Conservation (phyloP, 2,797 vertebrate genomes). For the Pelodytes ibericus region DNA sequence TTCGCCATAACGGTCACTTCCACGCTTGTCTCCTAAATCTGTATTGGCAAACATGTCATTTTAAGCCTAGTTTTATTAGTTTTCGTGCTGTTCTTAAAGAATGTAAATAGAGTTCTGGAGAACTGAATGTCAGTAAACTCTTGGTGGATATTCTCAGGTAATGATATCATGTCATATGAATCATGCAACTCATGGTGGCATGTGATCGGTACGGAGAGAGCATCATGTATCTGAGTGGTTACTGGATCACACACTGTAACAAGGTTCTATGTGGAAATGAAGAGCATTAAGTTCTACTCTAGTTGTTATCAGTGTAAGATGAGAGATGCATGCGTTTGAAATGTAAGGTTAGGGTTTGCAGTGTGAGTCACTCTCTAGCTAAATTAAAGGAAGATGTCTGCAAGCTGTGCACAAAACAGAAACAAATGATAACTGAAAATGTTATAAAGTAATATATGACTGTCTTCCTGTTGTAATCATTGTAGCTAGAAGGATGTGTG, state of each 20-base stretch:
- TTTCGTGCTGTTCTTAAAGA: constrained; percentile 4
- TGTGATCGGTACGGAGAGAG: background rate
- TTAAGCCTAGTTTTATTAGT: background rate
- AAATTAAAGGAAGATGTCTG: background rate
- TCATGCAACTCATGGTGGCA: background rate
- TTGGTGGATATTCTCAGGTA: background rate
- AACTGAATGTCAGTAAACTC: background rate
- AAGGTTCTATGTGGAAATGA: background rate
- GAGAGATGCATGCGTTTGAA: background rate
- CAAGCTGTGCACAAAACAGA: background rate
- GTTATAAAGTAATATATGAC: background rate
- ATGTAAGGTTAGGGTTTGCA: background rate
- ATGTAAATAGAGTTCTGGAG: constrained; percentile 26
- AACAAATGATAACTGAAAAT: background rate
- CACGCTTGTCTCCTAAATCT: background rate
- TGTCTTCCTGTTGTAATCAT: constrained; percentile 17
- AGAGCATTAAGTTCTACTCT: background rate
- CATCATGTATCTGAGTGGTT: background rate
- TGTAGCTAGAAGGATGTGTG: background rate
- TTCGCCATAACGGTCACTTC: background rate
- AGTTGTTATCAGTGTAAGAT: background rate
- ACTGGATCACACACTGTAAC: too few species aligned
- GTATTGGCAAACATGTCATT: background rate
- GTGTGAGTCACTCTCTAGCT: background rate
- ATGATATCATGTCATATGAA: background rate